phyloP scores from a whole-genome alignment of 2,113 vertebrate species.

The Dicentrarchus labrax region DNA sequence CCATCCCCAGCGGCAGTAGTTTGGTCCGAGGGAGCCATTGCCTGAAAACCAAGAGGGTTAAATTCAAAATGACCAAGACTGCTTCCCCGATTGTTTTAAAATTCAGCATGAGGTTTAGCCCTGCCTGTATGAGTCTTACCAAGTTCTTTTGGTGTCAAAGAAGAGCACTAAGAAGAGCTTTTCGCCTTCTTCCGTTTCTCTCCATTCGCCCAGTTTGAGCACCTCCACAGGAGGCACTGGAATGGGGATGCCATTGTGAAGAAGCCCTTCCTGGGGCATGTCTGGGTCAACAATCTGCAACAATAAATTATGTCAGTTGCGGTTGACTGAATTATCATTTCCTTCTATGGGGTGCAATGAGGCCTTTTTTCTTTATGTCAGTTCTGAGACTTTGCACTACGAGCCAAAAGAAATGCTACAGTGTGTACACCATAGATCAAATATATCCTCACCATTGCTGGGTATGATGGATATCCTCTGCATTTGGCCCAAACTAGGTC shows the following conservation, averaged over 20 bases:
- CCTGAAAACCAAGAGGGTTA: conserved; percentile 82
- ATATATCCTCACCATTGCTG: conserved; percentile 91
- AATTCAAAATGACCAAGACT: background rate
- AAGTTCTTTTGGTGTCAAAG: conserved; percentile 99
- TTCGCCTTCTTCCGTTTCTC: conserved; percentile 88
- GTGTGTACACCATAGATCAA: conserved; percentile 1
- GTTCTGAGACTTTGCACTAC: background rate
- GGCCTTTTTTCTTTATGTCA: conserved; percentile 7
- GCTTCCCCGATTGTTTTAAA: background rate
- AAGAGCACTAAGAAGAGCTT: conserved; percentile 98
- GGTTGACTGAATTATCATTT: conserved; percentile 1
- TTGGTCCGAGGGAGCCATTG: conserved; percentile 97
- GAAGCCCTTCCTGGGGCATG: conserved; percentile 97
- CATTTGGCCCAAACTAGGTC: conserved; percentile 99
- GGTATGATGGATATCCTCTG: conserved; percentile 98
- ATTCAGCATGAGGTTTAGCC: conserved; percentile 25
- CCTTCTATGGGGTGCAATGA: background rate
- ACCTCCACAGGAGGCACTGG: conserved; percentile 96
- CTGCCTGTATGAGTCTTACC: conserved; percentile 85
- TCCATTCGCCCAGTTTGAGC: conserved; percentile 92
- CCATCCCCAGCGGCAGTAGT: conserved; percentile 91
- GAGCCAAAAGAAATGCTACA: background rate
- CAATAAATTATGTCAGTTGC: conserved; percentile 35
- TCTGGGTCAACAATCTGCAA: conserved; percentile 94
- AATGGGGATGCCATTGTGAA: conserved; percentile 98